phyloP scores from a whole-genome alignment of 2,113 vertebrate genomes.

The Tupaia tana region DNA sequence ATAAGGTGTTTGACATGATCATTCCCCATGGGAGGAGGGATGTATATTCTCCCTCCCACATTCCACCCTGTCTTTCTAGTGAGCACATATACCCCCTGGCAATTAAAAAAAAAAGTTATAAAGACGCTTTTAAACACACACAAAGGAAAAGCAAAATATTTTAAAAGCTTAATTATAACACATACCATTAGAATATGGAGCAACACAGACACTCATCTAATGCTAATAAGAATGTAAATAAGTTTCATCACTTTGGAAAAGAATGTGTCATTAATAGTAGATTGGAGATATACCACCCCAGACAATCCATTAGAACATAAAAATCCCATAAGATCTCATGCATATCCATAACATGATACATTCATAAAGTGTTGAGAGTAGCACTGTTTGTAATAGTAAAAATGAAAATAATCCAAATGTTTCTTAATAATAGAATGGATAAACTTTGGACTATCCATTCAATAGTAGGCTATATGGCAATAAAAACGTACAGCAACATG shows the following conservation, averaged over 20 bases:
- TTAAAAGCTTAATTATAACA: background rate
- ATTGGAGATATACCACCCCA: background rate
- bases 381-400: background rate
- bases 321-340: background rate
- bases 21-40: too few relatives aligned
- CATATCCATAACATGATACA: background rate
- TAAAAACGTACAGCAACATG: background rate
- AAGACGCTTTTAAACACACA: background rate
- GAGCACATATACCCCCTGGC: too few relatives aligned
- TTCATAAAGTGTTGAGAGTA: slow-evolving; percentile 5
- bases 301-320: background rate
- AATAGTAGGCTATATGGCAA: background rate
- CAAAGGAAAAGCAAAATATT: background rate
- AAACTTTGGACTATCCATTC: background rate
- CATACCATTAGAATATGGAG: background rate
- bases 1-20: too few relatives aligned
- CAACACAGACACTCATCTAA: background rate
- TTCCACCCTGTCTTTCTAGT: too few relatives aligned
- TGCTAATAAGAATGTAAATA: background rate
- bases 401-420: background rate
- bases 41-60: too few relatives aligned
- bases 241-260: background rate
- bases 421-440: background rate
- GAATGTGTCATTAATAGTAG: background rate
- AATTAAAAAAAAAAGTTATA: too few relatives aligned